Evolutionary conservation across 1,140 invertebrate genomes (phyloP).

Genomic region (Zophobas morio): DNA sequence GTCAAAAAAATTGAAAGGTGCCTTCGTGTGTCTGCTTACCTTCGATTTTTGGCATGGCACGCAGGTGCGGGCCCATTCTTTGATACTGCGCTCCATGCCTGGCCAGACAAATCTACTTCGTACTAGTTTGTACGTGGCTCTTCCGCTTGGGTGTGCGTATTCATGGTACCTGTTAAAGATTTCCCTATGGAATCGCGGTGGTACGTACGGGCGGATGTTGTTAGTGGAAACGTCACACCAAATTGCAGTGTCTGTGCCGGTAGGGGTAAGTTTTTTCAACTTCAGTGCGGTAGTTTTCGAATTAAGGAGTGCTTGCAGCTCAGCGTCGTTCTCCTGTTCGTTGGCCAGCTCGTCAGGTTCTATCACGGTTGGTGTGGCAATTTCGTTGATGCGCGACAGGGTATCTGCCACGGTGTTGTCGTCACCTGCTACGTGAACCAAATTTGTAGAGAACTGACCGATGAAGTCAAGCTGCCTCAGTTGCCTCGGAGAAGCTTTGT

Average conservation of each 20-base stretch:
- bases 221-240: slow-evolving; percentile 51
- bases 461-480: no score
- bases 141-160: slow-evolving; percentile 58
- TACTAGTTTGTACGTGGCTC: slow-evolving; percentile 51
- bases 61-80: slow-evolving; percentile 55
- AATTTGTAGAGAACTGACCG: slow-evolving; percentile 56
- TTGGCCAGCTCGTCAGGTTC: no score
- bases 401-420: slow-evolving; percentile 61
- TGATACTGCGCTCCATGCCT: slow-evolving; percentile 57
- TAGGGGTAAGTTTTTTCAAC: background rate
- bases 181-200: slow-evolving; percentile 44
- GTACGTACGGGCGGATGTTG: slow-evolving; percentile 56
- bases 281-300: background rate
- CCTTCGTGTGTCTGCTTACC: slow-evolving; percentile 51
- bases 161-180: slow-evolving; percentile 53
- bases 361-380: background rate
- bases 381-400: slow-evolving; percentile 49
- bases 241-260: slow-evolving; percentile 1
- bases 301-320: background rate
- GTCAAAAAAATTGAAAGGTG: slow-evolving; percentile 28
- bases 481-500: slow-evolving; percentile 57
- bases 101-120: slow-evolving; percentile 54
- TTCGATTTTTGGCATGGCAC: slow-evolving; percentile 61
- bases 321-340: no score
- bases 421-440: slow-evolving; percentile 61